These are phyloP conservation scores for Hydraecia micacea DNA, from an alignment of 2,888 invertebrate species.

Conservation along the genomic window DNA sequence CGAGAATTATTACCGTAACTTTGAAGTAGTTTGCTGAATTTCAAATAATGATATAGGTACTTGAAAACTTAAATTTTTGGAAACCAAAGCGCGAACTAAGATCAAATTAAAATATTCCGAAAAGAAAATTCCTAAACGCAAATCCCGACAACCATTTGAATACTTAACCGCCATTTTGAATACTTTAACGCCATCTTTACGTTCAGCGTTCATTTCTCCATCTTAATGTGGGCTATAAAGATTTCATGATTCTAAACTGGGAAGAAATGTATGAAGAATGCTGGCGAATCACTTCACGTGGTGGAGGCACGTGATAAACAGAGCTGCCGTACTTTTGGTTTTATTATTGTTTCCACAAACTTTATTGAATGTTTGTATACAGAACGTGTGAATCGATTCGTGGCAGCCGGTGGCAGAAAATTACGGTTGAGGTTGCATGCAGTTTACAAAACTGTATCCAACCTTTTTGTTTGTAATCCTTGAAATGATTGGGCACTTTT, in stretches of 20 bases:
- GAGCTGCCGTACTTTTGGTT: slow-evolving; percentile 42
- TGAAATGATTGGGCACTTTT: not conserved
- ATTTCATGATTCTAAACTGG: slow-evolving; percentile 55
- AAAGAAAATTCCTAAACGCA: not conserved
- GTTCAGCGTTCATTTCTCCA: slow-evolving; percentile 13
- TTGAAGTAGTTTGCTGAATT: slow-evolving; percentile 1
- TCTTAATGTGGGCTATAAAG: slow-evolving; percentile 41
- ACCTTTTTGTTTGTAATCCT: not conserved
- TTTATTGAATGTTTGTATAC: slow-evolving; percentile 48
- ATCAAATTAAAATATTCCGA: not conserved
- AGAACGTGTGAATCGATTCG: slow-evolving; percentile 26
- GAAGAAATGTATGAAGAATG: slow-evolving; percentile 37
- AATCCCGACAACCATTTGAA: not conserved
- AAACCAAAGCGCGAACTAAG: not conserved
- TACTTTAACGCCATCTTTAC: slow-evolving; percentile 18
- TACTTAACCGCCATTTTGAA: slow-evolving; percentile 30
- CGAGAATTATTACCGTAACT: not conserved
- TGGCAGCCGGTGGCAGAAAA: slow-evolving; percentile 22
- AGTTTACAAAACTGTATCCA: not conserved
- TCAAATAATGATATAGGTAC: not conserved
- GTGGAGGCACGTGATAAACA: slow-evolving; percentile 49
- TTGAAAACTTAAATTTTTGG: not conserved
- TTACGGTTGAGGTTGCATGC: slow-evolving; percentile 15
- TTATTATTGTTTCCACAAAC: slow-evolving; percentile 55
- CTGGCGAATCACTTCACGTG: slow-evolving; percentile 45